Evolutionary conservation across 1,140 invertebrate species (phyloP), one percentile per base, ranked within the genome.

Genomic region (Delia radicum): DNA sequence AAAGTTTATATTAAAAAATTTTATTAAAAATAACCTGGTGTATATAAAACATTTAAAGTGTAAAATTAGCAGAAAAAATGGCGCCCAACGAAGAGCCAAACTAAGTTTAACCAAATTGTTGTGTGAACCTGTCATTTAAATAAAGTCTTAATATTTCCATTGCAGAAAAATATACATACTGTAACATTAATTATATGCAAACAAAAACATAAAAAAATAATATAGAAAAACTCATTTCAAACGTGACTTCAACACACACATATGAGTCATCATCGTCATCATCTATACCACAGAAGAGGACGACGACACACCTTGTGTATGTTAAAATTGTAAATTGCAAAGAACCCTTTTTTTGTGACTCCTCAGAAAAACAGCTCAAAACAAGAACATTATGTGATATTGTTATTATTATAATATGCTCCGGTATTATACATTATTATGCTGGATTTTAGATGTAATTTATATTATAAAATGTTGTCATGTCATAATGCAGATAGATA

Each of bases 401-500:
- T 55, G 48, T 21, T 55, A 21, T 55, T 21, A 55, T 21, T 21
- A 18, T 21, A 3, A 24, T 18, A 55, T 15, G 15, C 46, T 4
- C 6, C 48, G 21, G 48, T 21, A 55, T n/a, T 21, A 55, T 8
- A 55, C n/a, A 55, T 55, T 55, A 55, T 55, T 55, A 55, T 55
- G 48, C 24, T 55, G 48, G 48, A 21, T 55, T 55, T 21, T 18
- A 55, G 48, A 55, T 55, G 48, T 55, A 55, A 55, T 55, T 55
- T 21, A 55, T 55, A 55, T 55, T 55, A 55, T 55, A 55, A 55
- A 55, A 55, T 55, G 48, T 55, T 55, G 48, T 55, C 48, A 55
- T 55, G 48, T 55, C 48, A 55, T 55, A 55, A 55, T 55, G 48
- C 48, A 55, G 48, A 55, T 55, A 55, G n/a, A 55, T 55, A 55